Conservation (phyloP, 2,113 vertebrate species). For the Stomatorhinus ivindoensis region DNA sequence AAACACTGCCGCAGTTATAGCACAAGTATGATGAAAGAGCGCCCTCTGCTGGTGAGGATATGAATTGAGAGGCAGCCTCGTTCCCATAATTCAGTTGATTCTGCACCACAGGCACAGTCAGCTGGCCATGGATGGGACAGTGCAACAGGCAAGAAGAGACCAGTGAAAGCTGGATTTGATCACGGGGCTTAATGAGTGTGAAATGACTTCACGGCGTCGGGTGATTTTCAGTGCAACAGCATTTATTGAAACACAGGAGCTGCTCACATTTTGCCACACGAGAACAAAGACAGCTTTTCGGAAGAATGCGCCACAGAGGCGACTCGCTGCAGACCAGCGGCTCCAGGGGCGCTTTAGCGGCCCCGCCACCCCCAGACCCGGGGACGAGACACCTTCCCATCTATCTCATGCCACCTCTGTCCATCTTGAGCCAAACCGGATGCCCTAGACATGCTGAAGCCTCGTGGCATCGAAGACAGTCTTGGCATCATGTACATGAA, state of each 20-base stretch:
- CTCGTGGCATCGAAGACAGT: too few species aligned
- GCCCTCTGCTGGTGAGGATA: conserved; percentile 36
- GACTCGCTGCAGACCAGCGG: neutral
- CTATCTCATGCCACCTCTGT: neutral
- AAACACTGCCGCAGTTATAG: neutral
- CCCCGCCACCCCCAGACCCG: neutral
- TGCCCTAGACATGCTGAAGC: neutral
- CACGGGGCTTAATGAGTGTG: neutral
- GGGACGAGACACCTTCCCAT: neutral
- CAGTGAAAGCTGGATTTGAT: neutral
- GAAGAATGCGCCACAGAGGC: neutral
- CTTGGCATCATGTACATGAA: too few species aligned
- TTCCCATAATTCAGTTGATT: neutral
- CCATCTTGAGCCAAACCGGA: neutral
- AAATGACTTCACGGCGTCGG: neutral
- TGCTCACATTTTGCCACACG: conserved; percentile 19
- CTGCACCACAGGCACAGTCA: neutral
- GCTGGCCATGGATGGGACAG: neutral
- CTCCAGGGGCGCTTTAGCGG: neutral
- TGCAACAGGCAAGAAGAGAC: neutral
- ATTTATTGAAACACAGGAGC: conserved; percentile 46
- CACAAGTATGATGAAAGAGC: neutral
- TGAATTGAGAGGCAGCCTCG: neutral
- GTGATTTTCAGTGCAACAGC: conserved; percentile 18
- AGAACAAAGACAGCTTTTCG: conserved; percentile 23